These are phyloP conservation scores for Dione vanillae DNA, from an alignment of 2,888 invertebrate genomes.

Conservation along the genomic window DNA sequence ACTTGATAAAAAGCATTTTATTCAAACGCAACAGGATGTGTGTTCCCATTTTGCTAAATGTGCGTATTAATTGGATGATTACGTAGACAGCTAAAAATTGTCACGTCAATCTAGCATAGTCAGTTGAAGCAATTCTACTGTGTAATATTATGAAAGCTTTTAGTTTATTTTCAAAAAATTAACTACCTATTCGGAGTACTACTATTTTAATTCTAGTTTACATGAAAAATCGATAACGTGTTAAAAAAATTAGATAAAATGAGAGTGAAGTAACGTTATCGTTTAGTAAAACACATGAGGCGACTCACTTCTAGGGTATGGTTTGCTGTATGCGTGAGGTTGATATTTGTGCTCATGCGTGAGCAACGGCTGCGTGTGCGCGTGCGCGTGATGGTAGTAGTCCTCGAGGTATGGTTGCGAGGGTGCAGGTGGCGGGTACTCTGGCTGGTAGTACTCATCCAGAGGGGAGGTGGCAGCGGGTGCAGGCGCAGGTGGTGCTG, in stretches of 20 bases:
- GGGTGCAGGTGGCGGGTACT: conserved; percentile 76
- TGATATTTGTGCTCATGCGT: conserved; percentile 89
- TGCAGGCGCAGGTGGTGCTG: conserved; percentile 63
- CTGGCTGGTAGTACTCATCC: conserved; percentile 82
- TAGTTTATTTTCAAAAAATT: background rate
- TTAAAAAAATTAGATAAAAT: background rate
- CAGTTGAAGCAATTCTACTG: background rate
- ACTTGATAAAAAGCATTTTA: conserved; percentile 37
- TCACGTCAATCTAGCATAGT: conserved; percentile 19
- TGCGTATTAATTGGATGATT: conserved; percentile 39
- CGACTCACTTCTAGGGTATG: conserved; percentile 87
- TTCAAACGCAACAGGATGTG: conserved; percentile 37
- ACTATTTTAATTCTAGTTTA: background rate
- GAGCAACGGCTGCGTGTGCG: conserved; percentile 86
- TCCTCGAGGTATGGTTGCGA: conserved; percentile 87
- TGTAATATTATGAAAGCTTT: background rate
- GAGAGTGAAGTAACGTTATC: background rate
- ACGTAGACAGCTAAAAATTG: conserved; percentile 32
- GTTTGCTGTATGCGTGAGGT: conserved; percentile 87
- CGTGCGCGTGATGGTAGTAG: conserved; percentile 89
- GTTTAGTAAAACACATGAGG: background rate
- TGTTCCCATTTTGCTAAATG: conserved; percentile 34
- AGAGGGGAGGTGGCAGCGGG: conserved; percentile 77
- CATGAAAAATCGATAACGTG: too few relatives aligned
- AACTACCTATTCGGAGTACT: background rate